Evolutionary conservation across 2,113 vertebrate species (phyloP).

Genomic region (Apodemus sylvaticus): DNA sequence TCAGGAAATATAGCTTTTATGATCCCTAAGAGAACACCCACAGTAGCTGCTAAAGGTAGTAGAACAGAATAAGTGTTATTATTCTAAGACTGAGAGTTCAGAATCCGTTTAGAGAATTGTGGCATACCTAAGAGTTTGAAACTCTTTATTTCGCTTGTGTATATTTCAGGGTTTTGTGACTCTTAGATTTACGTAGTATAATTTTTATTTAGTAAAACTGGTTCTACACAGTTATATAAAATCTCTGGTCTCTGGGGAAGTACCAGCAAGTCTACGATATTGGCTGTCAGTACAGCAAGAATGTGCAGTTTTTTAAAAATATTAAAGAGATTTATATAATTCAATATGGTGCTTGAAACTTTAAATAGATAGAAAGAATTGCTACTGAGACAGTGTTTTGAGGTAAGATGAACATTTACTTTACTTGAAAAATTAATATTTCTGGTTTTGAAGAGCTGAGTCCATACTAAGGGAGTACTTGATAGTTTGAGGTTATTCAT

Average conservation of each 20-base stretch:
- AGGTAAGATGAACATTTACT: slow-evolving; percentile 10
- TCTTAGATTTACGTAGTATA: slow-evolving; percentile 36
- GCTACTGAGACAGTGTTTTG: not conserved
- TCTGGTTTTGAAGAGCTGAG: not conserved
- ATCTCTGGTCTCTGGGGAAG: slow-evolving; percentile 13
- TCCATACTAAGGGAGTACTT: not conserved
- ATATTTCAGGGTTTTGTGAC: slow-evolving; percentile 59
- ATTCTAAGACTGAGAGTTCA: slow-evolving; percentile 58
- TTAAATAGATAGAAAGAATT: not conserved
- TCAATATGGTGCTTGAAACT: not conserved
- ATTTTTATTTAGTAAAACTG: slow-evolving; percentile 43
- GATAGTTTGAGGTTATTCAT: not conserved
- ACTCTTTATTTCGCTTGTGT: slow-evolving; percentile 64
- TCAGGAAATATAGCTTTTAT: slow-evolving; percentile 63
- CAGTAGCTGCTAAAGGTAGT: slow-evolving; percentile 17
- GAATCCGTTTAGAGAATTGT: slow-evolving; percentile 66
- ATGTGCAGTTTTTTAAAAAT: not conserved
- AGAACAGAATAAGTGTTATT: slow-evolving; percentile 50
- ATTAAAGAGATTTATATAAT: not conserved
- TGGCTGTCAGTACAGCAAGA: not conserved
- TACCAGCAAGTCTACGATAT: not conserved
- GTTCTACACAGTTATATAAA: slow-evolving; percentile 11
- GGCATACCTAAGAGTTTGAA: slow-evolving; percentile 48
- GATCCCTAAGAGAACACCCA: slow-evolving; percentile 30
- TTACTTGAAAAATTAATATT: slow-evolving; percentile 37